Base-by-base conservation (phyloP, 2,888 invertebrate genomes). In the Cheilosia vulpina region DNA sequence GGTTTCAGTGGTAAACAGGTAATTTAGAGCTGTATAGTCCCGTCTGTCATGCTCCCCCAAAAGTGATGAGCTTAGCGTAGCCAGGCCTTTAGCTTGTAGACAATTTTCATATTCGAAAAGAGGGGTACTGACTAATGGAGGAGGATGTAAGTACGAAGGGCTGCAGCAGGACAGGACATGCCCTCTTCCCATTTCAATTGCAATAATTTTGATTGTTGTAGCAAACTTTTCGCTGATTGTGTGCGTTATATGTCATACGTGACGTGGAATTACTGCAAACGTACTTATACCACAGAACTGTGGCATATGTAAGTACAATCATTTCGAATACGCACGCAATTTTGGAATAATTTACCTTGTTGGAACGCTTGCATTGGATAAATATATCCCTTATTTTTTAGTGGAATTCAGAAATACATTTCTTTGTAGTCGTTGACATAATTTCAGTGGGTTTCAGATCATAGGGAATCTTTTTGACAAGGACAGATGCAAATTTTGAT, bases 321-420 rank as follows among this genome's bases (percentile, higher is more conserved):
- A 76, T 73, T 60, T 58, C 24, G 5, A 62, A n/a, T 27, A 5
- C 76, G 57, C 81, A 85, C 85, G 85, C 85, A 77, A 85, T 52
- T 76, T 72, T 50, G 55, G 76, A 85, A 85, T 85, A 85, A 85
- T 71, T 34, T 80, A 65, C 15, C 19, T 43, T 45, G 27, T 9
- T 62, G 27, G 53, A 21, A 60, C 15, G 45, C 57, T 47, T 34
- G 17, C 17, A 15, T 19, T 69, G 52, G 13, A 31, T 3, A 45
- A 21, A 31, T 45, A 50, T 41, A 47, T 3, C 45, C 63, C 45
- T 58, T 83, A 31, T 52, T 62, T 7, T 21, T 34, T 27, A 53
- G 47, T 27, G 19, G 15, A 38, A 19, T 17, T 17, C 5, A 21
- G 27, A 65, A 60, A 52, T 57, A 31, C n/a, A 52, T 27, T 41